Evolutionary conservation across 2,113 vertebrate species (phyloP).

Genomic region (Zingel zingel): DNA sequence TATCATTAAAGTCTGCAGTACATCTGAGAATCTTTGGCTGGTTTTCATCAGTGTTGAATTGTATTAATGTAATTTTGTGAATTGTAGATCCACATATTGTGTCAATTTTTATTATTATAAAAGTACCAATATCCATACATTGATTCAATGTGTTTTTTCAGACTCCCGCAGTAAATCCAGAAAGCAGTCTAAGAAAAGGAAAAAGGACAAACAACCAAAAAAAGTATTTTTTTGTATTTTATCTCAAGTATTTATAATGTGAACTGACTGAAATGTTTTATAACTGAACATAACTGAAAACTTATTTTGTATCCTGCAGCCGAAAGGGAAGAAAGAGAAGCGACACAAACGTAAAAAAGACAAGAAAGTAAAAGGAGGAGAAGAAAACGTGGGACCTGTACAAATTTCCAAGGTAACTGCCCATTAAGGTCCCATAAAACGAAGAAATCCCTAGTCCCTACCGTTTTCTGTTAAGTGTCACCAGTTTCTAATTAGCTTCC

Average conservation of each 20-base stretch:
- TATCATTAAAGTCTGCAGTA: background rate
- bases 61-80: background rate
- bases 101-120: background rate
- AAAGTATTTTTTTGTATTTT: constrained; percentile 81
- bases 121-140: background rate
- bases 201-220: constrained; percentile 90
- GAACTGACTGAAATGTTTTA: background rate
- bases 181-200: constrained; percentile 88
- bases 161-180: constrained; percentile 87
- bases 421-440: background rate
- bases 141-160: constrained; percentile 40
- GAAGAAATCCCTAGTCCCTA: background rate
- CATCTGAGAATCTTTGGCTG: background rate
- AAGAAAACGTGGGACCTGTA: constrained; percentile 85
- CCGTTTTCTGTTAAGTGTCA: background rate
- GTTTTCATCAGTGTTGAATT: background rate
- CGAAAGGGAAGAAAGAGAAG: constrained; percentile 91
- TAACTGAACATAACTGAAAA: background rate
- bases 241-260: background rate
- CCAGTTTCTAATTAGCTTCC: background rate
- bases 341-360: constrained; percentile 90
- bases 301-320: constrained; percentile 33
- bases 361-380: constrained; percentile 88
- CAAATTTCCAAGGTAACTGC: constrained; percentile 91
- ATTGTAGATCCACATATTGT: background rate